A percentile compares a stretch with the other conserved stretches of the same genome.
Evolutionary conservation across 2,797 vertebrate genomes (phyloP).

Genomic region (Gymnopithys bicolor): DNA sequence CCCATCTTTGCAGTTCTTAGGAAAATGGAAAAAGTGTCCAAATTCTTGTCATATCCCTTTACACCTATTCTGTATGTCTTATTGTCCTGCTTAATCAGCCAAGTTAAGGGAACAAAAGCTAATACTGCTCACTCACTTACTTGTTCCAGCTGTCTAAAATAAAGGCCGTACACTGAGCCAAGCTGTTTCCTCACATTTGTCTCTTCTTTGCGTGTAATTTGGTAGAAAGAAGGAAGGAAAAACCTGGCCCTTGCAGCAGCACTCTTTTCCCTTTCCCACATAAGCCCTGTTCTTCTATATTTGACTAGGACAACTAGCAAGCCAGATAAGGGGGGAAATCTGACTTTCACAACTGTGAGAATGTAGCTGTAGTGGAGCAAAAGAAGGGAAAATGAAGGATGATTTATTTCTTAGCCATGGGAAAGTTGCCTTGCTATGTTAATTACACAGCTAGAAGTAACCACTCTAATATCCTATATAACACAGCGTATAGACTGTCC

Average conservation of each 20-base stretch:
- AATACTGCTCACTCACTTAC: background rate
- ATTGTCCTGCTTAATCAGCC: background rate
- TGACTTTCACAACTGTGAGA: background rate
- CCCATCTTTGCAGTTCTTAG: constrained; percentile 23
- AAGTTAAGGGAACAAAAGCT: constrained; percentile 2
- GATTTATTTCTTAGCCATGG: background rate
- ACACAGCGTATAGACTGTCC: background rate
- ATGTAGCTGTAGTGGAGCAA: background rate
- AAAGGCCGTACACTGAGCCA: background rate
- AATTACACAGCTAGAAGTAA: background rate
- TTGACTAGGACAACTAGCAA: background rate
- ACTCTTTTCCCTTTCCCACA: background rate
- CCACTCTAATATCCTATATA: background rate
- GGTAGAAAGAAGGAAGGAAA: background rate
- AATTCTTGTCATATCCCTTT: constrained; percentile 34
- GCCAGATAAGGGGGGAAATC: background rate
- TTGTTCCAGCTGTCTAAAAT: background rate
- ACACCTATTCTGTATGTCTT: background rate
- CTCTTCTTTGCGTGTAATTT: background rate
- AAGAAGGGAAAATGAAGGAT: background rate
- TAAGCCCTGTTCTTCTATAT: background rate
- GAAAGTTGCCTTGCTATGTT: background rate
- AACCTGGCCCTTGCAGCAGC: background rate
- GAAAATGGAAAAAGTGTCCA: constrained; percentile 6
- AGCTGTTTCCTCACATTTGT: background rate